A percentile compares a stretch with the other conserved stretches of the same genome.
Conservation (phyloP, 37 sponge, comb jelly and placozoan genomes). For the Cladorhizidae sp. region DNA sequence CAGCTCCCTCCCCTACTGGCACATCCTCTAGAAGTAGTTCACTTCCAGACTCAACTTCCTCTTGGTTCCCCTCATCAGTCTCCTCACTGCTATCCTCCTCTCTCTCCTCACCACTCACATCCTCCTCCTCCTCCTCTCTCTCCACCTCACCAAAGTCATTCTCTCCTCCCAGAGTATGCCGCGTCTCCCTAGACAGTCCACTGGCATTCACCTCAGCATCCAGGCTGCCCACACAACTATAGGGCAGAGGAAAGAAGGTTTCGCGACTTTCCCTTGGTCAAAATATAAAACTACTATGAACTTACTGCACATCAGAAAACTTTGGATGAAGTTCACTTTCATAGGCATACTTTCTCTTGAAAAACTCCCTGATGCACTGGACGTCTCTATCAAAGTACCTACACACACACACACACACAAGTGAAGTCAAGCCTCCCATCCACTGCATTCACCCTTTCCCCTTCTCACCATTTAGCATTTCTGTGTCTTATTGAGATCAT, state of each 20-base stretch:
- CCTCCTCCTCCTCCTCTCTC: neutral
- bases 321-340: slow-evolving; percentile 68
- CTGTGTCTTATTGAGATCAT: slow-evolving; percentile 95
- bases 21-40: no score
- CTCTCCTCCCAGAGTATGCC: slow-evolving; percentile 20
- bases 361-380: slow-evolving; percentile 89
- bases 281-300: no score
- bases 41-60: no score
- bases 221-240: slow-evolving; percentile 46
- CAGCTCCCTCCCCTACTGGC: no score
- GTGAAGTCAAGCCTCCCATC: slow-evolving; percentile 1
- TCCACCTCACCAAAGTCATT: slow-evolving; percentile 26
- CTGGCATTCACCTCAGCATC: slow-evolving; percentile 88
- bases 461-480: slow-evolving; percentile 84
- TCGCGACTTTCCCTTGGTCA: neutral
- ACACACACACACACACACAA: neutral
- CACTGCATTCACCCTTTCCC: neutral
- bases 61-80: no score
- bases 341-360: slow-evolving; percentile 74
- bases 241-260: neutral
- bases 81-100: neutral
- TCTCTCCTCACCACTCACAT: neutral
- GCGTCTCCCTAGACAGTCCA: slow-evolving; percentile 82
- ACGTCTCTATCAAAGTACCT: slow-evolving; percentile 99
- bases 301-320: slow-evolving; percentile 66